Evolutionary conservation across 2,888 invertebrate species (phyloP), one percentile per base, ranked within the genome.

Genomic region (Glomeris marginata): DNA sequence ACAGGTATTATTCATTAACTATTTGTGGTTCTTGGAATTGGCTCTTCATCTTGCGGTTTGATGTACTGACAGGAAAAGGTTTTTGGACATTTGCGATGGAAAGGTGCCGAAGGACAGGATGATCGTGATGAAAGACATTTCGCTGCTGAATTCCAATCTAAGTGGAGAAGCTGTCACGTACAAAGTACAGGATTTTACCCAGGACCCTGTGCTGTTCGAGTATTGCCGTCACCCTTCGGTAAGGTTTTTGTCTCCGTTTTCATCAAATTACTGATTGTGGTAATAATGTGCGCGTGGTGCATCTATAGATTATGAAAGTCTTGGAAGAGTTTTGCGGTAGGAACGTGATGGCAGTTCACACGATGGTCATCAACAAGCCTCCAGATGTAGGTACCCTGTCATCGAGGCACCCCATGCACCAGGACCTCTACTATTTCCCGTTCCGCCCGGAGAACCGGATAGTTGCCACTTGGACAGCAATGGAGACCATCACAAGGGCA

Each of bases 301-400:
- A n/a, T n/a, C n/a, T 28, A 8, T 56, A 71, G 53, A 62, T 88
- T 11, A 63, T 84, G 50, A 76, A 84, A 52, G 73, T 83, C 51
- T 73, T 84, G 15, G 74, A 80, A 50, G 75, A 77, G 59, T 75
- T 90, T 58, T 76, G 79, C 21, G 87, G 86, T 0, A 73, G 76
- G 2, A 78, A 84, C 58, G 73, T 85, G 42, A 75, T 78, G 57
- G 83, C 80, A 0, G 74, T 81, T 64, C 82, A 90, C 67, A 82
- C 82, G 37, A 90, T 91, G 88, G 69, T 90, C 37, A 87, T 91
- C 60, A 88, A 87, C 66, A 86, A 87, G 62, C 85, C 90, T 1
- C 88, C 88, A 0, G 86, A 88, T 63, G 66, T 75, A 34, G 77
- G 52, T 10, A 46, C 69, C 15, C 66, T 69, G 44, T 73, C 76